These are phyloP conservation scores for Oscheius sp. DNA, from an alignment of 1,140 invertebrate genomes.

Conservation along the genomic window DNA sequence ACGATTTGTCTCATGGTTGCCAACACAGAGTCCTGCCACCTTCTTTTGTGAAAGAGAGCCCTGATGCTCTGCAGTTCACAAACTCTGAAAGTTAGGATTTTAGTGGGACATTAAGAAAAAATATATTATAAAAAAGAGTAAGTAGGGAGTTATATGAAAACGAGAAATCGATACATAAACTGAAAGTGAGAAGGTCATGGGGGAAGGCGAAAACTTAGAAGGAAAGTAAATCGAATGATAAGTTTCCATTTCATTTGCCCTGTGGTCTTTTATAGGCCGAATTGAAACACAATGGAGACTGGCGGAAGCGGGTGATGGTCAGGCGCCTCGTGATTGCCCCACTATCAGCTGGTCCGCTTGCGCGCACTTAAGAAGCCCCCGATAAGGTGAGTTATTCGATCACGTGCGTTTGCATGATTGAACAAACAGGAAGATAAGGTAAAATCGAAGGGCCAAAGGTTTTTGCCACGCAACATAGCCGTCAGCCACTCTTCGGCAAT, in stretches of 20 bases:
- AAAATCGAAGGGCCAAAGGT: too few relatives aligned
- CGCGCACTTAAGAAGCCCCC: not conserved
- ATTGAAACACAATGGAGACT: too few relatives aligned
- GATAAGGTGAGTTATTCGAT: not conserved
- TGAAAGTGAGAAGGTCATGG: too few relatives aligned
- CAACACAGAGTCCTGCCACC: not conserved
- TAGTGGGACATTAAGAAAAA: not conserved
- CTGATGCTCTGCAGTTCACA: not conserved
- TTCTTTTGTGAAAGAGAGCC: slow-evolving; percentile 1
- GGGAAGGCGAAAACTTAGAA: too few relatives aligned
- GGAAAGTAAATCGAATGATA: too few relatives aligned
- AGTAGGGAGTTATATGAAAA: not conserved
- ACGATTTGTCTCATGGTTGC: slow-evolving; percentile 12
- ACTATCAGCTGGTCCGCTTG: not conserved
- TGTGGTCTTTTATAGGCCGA: too few relatives aligned
- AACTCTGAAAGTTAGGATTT: too few relatives aligned
- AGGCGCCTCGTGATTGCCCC: too few relatives aligned
- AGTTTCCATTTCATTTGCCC: too few relatives aligned
- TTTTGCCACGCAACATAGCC: too few relatives aligned
- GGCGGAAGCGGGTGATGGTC: too few relatives aligned
- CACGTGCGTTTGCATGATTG: not conserved
- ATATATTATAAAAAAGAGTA: not conserved
- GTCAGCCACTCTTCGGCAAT: too few relatives aligned
- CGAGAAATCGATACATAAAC: not conserved
- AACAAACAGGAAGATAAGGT: not conserved